phyloP scores from a whole-genome alignment of 1,140 invertebrate species.

The Spodoptera frugiperda region DNA sequence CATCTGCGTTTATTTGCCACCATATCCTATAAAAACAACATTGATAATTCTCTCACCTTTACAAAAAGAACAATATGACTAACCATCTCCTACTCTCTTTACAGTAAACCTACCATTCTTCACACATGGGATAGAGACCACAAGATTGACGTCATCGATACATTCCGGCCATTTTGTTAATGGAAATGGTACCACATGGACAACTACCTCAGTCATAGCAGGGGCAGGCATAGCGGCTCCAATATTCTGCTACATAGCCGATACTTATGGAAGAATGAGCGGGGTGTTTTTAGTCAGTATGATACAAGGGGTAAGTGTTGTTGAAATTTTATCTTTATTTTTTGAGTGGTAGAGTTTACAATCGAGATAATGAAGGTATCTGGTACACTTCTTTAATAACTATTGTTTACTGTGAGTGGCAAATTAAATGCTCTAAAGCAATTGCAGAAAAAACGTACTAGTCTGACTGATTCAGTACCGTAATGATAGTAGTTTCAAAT shows the following conservation, averaged over 20 bases:
- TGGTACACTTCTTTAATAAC: no score
- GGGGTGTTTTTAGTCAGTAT: slow-evolving; percentile 71
- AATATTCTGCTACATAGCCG: slow-evolving; percentile 59
- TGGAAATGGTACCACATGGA: slow-evolving; percentile 62
- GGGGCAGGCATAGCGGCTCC: slow-evolving; percentile 57
- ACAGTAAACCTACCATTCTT: slow-evolving; percentile 72
- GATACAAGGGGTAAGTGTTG: slow-evolving; percentile 70
- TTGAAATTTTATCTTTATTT: not conserved
- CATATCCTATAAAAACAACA: no score
- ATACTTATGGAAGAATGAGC: slow-evolving; percentile 68
- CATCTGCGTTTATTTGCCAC: no score
- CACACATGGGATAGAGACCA: slow-evolving; percentile 70
- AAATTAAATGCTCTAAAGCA: no score
- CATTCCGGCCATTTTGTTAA: slow-evolving; percentile 65
- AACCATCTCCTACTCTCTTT: slow-evolving; percentile 40
- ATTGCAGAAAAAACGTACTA: no score
- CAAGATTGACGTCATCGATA: slow-evolving; percentile 60
- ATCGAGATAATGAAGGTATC: no score
- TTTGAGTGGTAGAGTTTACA: not conserved
- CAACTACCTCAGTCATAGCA: slow-evolving; percentile 59
- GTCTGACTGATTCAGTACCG: no score
- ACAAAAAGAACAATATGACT: no score
- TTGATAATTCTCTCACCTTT: no score
- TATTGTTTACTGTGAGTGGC: no score
- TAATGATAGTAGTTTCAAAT: no score